Evolutionary conservation across 2,888 invertebrate genomes (phyloP), one percentile per base, ranked within the genome.

Genomic region (Antitype chi): DNA sequence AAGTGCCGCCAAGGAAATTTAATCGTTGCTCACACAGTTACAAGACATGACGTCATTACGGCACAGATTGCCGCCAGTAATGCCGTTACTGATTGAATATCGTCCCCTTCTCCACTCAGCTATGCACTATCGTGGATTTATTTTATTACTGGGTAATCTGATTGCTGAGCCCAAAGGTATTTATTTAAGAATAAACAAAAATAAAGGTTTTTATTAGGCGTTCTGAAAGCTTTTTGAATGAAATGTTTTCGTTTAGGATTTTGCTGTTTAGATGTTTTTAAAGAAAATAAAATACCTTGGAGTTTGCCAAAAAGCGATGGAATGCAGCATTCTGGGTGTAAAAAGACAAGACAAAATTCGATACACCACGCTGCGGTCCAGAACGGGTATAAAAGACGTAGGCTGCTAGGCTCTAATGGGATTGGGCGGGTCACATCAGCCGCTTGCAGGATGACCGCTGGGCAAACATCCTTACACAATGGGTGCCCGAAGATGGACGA

Each of bases 1-100:
- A 80, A 73, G 75, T 77, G 76, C 74, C 74, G 76, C 8, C 72
- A 68, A 76, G 80, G 69, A 82, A 80, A 82, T 86, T 80, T 80
- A 82, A 87, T 82, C 66, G 70, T 53, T 78, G 74, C 78, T 78
- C 73, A 72, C 64, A 76, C 77, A 68, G 71, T 78, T 76, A 52
- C 23, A 60, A 76, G 69, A 70, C 70, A 76, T 70, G 77, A 55
- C 74, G 77, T 62, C 64, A 87, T 84, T 80, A 74, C 66, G 47
- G 53, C 52, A 75, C 77, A 85, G 79, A 76, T 83, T 83, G 80
- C 76, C 78, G 55, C 60, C 76, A 74, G 74, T 79, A 76, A 80
- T 70, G 64, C 64, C 25, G n/a, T 70, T 74, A 73, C 71, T 81
- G 70, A 80, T 83, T 78, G 74, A 81, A 81, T 83, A 83, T 82